Evolutionary conservation across 2,113 vertebrate genomes (phyloP).

Genomic region (Caranx melampygus): DNA sequence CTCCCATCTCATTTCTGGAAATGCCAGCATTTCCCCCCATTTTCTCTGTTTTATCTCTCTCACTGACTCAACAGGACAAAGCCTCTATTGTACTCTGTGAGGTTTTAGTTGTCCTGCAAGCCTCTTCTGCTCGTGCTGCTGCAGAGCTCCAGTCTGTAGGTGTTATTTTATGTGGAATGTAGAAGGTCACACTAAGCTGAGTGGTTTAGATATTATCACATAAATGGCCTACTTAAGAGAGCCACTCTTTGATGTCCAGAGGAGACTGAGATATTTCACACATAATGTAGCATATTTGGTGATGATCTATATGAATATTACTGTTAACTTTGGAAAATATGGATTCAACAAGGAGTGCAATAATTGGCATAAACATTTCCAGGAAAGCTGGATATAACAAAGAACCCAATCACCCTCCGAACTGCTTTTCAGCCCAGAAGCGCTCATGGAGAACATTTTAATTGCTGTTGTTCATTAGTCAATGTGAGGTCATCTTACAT

Average conservation of each 20-base stretch:
- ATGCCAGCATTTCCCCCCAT: background rate
- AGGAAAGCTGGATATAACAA: slow-evolving; percentile 7
- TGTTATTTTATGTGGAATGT: slow-evolving; percentile 64
- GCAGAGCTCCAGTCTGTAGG: slow-evolving; percentile 46
- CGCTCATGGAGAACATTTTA: slow-evolving; percentile 76
- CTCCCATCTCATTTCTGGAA: slow-evolving; percentile 18
- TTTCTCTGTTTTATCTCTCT: slow-evolving; percentile 31
- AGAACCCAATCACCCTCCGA: slow-evolving; percentile 13
- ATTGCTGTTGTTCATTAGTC: slow-evolving; percentile 50
- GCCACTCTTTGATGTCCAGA: slow-evolving; percentile 28
- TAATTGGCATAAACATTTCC: slow-evolving; percentile 25
- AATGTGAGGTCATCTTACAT: slow-evolving; percentile 22
- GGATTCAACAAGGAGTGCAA: background rate
- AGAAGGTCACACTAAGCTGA: slow-evolving; percentile 39
- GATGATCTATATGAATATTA: background rate
- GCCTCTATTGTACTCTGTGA: slow-evolving; percentile 28
- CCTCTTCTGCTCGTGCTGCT: background rate
- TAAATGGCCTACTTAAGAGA: slow-evolving; percentile 25
- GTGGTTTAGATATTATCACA: slow-evolving; percentile 51
- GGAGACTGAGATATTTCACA: background rate
- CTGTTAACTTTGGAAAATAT: background rate
- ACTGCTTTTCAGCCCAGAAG: slow-evolving; percentile 31
- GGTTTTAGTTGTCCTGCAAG: slow-evolving; percentile 6
- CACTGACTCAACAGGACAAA: slow-evolving; percentile 46
- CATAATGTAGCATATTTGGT: background rate